Percentiles rank a stretch among this genome's conserved stretches.
Evolutionary conservation across 2,888 invertebrate species (phyloP).

Genomic region (Callyntrura guangdongensis): DNA sequence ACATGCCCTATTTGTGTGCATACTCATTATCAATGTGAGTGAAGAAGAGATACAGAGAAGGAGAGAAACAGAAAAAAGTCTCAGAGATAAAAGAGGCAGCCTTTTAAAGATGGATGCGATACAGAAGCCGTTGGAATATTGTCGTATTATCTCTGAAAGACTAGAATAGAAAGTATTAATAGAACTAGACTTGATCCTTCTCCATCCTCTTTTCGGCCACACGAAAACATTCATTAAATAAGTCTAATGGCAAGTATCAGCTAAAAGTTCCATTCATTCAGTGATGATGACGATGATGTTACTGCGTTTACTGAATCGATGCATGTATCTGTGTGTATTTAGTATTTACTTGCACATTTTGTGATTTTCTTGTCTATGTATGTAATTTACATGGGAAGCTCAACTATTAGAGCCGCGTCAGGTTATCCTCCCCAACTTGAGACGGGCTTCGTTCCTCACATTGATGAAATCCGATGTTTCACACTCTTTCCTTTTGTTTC

Average conservation of each 20-base stretch:
- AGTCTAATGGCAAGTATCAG: constrained; percentile 20
- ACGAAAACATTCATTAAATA: constrained; percentile 68
- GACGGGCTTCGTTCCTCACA: constrained; percentile 10
- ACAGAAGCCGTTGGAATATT: constrained; percentile 45
- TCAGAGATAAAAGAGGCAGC: not conserved
- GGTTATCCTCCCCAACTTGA: not conserved
- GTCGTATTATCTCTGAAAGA: constrained; percentile 44
- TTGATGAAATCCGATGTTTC: constrained; percentile 43
- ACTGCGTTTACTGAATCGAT: constrained; percentile 24
- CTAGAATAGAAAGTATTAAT: constrained; percentile 75
- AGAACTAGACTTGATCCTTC: constrained; percentile 77
- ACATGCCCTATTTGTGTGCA: constrained; percentile 78
- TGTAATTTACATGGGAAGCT: not conserved
- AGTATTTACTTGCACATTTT: not conserved
- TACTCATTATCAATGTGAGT: constrained; percentile 58
- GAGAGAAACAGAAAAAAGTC: constrained; percentile 59
- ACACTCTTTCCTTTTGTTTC: constrained; percentile 60
- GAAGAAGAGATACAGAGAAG: not conserved
- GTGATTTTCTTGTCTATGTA: not conserved
- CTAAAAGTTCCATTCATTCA: constrained; percentile 70
- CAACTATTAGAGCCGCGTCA: not conserved
- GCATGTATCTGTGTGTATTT: constrained; percentile 1
- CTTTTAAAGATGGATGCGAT: constrained; percentile 11
- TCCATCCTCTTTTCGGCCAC: constrained; percentile 60
- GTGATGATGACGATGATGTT: constrained; percentile 26